phyloP scores from a whole-genome alignment of 2,113 vertebrate genomes.

The Donacobius atricapilla region DNA sequence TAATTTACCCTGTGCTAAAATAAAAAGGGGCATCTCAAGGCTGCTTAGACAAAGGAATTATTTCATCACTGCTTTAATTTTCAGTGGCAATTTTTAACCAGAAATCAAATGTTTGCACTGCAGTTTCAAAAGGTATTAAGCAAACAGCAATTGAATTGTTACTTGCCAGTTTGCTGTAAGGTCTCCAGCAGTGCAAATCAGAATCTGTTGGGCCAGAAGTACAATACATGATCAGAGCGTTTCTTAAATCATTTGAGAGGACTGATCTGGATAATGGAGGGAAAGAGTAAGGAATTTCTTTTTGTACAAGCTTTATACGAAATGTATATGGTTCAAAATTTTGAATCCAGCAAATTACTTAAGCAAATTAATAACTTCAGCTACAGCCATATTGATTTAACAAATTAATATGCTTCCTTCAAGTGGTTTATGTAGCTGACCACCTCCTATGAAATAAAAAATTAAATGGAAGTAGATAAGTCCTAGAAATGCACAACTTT shows the following conservation, averaged over 20 bases:
- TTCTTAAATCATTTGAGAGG: neutral
- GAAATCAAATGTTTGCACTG: neutral
- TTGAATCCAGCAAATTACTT: neutral
- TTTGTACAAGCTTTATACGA: neutral
- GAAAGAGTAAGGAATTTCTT: neutral
- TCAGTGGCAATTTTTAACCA: neutral
- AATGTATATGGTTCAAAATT: neutral
- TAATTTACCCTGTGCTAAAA: neutral
- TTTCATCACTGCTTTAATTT: neutral
- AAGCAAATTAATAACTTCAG: neutral
- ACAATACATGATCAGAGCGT: neutral
- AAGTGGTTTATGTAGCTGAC: neutral
- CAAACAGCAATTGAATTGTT: neutral
- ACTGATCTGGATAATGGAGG: neutral
- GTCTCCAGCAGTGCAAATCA: neutral
- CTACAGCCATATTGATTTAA: neutral
- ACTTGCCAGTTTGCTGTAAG: neutral
- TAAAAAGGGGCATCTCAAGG: neutral
- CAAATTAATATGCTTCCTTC: neutral
- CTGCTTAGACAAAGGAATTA: neutral
- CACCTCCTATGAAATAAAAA: neutral
- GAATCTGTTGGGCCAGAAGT: neutral
- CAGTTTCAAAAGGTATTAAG: neutral
- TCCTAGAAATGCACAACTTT: neutral
- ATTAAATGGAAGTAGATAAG: neutral